Conservation (phyloP, 2,797 vertebrate genomes). For the Leptatherina wallacei region DNA sequence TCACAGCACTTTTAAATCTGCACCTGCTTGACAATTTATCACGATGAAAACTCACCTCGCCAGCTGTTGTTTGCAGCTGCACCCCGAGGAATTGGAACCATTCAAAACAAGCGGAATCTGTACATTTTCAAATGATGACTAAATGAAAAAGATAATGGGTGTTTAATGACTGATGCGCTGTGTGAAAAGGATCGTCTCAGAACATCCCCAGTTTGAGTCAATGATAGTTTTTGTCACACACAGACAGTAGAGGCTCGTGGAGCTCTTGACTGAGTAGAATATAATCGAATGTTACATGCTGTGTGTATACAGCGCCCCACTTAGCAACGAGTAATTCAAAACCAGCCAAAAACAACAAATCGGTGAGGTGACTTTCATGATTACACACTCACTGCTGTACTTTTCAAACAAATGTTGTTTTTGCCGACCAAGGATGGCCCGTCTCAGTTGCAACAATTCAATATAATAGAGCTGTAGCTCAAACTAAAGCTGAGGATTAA, state of each 20-base stretch:
- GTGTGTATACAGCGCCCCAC: neutral
- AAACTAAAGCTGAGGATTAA: neutral
- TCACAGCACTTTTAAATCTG: neutral
- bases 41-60: slow-evolving; percentile 12
- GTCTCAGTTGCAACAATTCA: too few relatives aligned
- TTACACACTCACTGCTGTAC: neutral
- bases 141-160: slow-evolving; percentile 52
- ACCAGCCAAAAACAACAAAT: slow-evolving; percentile 21
- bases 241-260: slow-evolving; percentile 10
- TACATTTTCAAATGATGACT: slow-evolving; percentile 9
- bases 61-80: slow-evolving; percentile 16
- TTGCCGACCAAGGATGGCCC: neutral
- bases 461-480: neutral
- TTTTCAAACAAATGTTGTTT: neutral
- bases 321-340: slow-evolving; percentile 6
- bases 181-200: slow-evolving; percentile 29
- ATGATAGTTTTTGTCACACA: slow-evolving; percentile 12
- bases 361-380: neutral
- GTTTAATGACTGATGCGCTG: slow-evolving; percentile 49
- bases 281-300: slow-evolving; percentile 3
- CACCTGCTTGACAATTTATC: slow-evolving; percentile 34
- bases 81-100: slow-evolving; percentile 9
- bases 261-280: slow-evolving; percentile 12
- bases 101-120: slow-evolving; percentile 18
- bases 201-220: slow-evolving; percentile 9